These are phyloP conservation scores for Cacoxenus indagator DNA, from an alignment of 2,888 invertebrate species.

Conservation along the genomic window DNA sequence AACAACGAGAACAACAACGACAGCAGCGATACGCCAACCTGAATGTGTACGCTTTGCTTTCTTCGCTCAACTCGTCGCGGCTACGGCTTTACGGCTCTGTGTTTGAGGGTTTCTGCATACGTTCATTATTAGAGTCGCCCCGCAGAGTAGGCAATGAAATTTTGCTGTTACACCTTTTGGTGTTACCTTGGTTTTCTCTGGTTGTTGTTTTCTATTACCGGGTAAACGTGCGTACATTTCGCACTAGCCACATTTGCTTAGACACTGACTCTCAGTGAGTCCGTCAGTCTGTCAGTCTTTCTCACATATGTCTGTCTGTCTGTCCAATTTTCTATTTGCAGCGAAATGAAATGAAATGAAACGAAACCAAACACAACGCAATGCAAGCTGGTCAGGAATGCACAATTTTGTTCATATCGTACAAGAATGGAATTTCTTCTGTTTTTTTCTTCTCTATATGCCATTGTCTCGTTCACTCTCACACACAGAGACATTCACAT, in stretches of 20 bases:
- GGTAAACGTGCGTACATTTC: too few species aligned
- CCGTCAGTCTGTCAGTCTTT: background rate
- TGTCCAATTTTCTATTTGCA: constrained; percentile 12
- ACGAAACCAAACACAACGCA: constrained; percentile 22
- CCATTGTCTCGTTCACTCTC: too few species aligned
- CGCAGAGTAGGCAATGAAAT: constrained; percentile 1
- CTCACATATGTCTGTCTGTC: background rate
- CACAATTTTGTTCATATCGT: constrained; percentile 60
- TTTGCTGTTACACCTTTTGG: background rate
- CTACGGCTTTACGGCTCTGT: constrained; percentile 12
- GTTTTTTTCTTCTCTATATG: too few species aligned
- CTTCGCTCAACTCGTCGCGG: background rate
- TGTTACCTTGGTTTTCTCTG: background rate
- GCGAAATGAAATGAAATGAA: background rate
- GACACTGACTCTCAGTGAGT: background rate
- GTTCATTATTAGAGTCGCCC: constrained; percentile 18
- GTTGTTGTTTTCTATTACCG: background rate
- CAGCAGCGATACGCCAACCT: background rate
- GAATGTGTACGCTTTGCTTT: constrained; percentile 20
- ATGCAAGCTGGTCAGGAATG: constrained; percentile 42
- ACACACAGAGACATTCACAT: too few species aligned
- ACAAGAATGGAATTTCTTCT: constrained; percentile 57
- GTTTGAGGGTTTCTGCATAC: constrained; percentile 24
- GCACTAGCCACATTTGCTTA: too few species aligned
- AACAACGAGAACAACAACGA: constrained; percentile 37